phyloP scores from a whole-genome alignment of 2,113 vertebrate species.

The Tichodroma muraria region DNA sequence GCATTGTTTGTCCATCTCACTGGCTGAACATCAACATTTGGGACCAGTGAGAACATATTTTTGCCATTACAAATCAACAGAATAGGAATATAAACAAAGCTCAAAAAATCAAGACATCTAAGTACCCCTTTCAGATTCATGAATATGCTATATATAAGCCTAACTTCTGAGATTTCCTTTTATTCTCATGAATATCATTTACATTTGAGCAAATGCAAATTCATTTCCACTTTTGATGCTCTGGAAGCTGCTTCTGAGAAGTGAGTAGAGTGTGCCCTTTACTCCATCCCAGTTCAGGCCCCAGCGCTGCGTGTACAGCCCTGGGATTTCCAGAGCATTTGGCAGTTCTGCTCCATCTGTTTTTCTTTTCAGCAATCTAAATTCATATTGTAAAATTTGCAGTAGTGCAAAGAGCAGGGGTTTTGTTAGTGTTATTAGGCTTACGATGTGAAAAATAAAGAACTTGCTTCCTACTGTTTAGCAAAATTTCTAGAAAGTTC shows the following conservation, averaged over 20 bases:
- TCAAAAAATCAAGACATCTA: not conserved
- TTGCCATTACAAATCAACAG: not conserved
- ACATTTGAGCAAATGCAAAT: not conserved
- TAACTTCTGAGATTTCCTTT: not conserved
- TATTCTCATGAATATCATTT: not conserved
- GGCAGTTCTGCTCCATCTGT: not conserved
- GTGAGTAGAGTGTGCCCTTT: not conserved
- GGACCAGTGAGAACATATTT: not conserved
- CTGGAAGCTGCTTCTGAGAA: slow-evolving; percentile 6
- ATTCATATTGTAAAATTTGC: not conserved
- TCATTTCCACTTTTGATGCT: not conserved
- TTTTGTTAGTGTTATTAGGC: not conserved
- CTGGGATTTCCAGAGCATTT: not conserved
- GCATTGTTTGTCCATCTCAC: not conserved
- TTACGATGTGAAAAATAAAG: slow-evolving; percentile 22
- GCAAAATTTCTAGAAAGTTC: not conserved
- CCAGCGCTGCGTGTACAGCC: rapidly evolving
- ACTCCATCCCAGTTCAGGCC: not conserved
- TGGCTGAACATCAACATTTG: not conserved
- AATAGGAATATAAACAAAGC: not conserved
- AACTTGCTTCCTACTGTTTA: slow-evolving; percentile 1
- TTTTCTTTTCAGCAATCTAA: not conserved
- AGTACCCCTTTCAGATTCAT: not conserved
- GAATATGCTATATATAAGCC: not conserved
- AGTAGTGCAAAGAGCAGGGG: not conserved